These are phyloP conservation scores for Parochlus steinenii DNA, from an alignment of 2,888 invertebrate genomes.

Conservation along the genomic window DNA sequence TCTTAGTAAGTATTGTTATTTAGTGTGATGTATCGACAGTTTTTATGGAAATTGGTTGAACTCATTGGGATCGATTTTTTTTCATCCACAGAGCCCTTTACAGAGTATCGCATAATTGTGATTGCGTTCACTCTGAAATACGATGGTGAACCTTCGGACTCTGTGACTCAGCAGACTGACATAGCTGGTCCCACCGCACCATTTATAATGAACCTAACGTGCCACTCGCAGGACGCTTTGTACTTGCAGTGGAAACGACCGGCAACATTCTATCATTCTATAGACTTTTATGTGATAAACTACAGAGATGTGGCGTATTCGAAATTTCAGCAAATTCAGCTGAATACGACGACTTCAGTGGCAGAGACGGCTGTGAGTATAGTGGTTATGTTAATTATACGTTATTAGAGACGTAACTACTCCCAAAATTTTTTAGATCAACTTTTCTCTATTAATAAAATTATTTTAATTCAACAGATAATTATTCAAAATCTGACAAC, in stretches of 20 bases:
- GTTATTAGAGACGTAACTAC: constrained; percentile 1
- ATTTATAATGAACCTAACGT: constrained; percentile 64
- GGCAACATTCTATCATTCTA: constrained; percentile 52
- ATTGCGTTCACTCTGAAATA: constrained; percentile 60
- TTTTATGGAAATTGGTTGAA: not conserved
- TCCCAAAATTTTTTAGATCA: not conserved
- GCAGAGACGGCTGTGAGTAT: constrained; percentile 53
- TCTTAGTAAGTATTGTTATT: constrained; percentile 41
- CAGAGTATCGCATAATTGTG: constrained; percentile 74
- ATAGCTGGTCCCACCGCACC: constrained; percentile 73
- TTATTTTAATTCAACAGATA: constrained; percentile 33
- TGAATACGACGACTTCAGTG: constrained; percentile 46
- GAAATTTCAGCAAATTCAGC: constrained; percentile 26
- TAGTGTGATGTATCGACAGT: not conserved
- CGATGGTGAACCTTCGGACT: constrained; percentile 61
- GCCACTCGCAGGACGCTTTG: constrained; percentile 62
- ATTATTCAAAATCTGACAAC: constrained; percentile 51
- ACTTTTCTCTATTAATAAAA: not conserved
- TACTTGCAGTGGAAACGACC: constrained; percentile 77
- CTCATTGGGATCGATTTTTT: not conserved
- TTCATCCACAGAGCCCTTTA: constrained; percentile 57
- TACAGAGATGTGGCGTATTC: constrained; percentile 23
- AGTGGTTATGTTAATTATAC: not conserved
- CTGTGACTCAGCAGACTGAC: constrained; percentile 61
- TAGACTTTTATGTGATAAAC: constrained; percentile 61